Conservation (phyloP, 2,797 vertebrate species). For the Dicrostonyx torquatus region DNA sequence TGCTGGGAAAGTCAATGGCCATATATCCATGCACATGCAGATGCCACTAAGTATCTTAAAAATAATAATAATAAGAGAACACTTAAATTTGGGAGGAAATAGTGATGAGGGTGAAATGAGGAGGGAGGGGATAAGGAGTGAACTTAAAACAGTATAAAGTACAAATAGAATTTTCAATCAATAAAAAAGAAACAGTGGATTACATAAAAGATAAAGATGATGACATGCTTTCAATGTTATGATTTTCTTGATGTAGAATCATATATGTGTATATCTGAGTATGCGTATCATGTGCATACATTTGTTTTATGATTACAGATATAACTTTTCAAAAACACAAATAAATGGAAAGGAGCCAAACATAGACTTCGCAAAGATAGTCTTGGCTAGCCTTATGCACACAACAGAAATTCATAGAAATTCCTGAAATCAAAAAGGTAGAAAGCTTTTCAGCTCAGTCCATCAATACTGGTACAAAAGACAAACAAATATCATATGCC, state of each 20-base stretch:
- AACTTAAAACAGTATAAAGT: background rate
- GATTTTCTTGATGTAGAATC: background rate
- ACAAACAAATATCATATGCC: background rate
- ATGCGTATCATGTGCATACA: background rate
- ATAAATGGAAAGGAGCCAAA: background rate
- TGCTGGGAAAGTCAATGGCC: background rate
- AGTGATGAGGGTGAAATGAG: background rate
- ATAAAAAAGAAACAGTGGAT: background rate
- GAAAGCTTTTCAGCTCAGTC: background rate
- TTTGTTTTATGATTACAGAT: background rate
- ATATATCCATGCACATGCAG: background rate
- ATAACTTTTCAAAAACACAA: background rate
- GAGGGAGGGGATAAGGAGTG: background rate
- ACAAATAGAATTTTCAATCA: background rate
- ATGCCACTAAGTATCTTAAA: background rate
- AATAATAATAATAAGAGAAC: background rate
- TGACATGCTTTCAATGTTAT: background rate
- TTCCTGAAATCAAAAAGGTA: background rate
- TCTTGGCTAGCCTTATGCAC: background rate
- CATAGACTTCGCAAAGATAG: background rate
- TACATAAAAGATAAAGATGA: background rate
- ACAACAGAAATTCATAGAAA: background rate
- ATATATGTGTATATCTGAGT: background rate
- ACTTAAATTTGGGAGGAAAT: background rate
- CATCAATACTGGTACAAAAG: background rate